Percentiles rank a stretch among this genome's conserved stretches.
Conservation (phyloP, 2,888 invertebrate species). For the Noctua pronuba region DNA sequence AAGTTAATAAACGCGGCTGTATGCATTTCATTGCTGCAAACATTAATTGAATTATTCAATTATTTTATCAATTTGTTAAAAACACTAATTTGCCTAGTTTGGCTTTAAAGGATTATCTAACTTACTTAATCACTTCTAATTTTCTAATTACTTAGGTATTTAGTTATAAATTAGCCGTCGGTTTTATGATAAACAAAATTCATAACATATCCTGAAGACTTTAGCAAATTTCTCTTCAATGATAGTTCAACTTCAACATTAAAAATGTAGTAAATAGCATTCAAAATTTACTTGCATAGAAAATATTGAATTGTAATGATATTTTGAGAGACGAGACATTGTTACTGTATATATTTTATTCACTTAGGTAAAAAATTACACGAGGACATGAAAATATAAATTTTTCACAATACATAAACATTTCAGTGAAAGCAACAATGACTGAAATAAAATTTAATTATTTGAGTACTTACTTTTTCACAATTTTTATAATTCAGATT, state of each 20-base stretch:
- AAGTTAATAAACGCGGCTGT: constrained; percentile 29
- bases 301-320: background rate
- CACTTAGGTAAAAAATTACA: background rate
- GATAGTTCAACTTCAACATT: background rate
- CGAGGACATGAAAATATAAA: background rate
- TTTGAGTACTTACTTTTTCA: no score
- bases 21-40: constrained; percentile 26
- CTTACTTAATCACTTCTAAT: background rate
- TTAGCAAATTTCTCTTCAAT: background rate
- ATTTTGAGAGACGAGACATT: background rate
- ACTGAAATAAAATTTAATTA: no score
- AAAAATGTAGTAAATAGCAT: background rate
- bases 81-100: constrained; percentile 11
- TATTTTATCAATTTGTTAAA: constrained; percentile 11
- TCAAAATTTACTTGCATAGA: no score
- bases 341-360: background rate
- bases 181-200: background rate
- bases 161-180: background rate
- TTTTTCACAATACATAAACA: background rate
- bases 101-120: background rate
- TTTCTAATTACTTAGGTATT: background rate
- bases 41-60: constrained; percentile 27
- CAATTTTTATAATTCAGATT: background rate
- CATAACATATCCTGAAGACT: background rate
- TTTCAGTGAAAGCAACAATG: background rate